Evolutionary conservation across 2,113 vertebrate species (phyloP).

Genomic region (Nibea coibor): DNA sequence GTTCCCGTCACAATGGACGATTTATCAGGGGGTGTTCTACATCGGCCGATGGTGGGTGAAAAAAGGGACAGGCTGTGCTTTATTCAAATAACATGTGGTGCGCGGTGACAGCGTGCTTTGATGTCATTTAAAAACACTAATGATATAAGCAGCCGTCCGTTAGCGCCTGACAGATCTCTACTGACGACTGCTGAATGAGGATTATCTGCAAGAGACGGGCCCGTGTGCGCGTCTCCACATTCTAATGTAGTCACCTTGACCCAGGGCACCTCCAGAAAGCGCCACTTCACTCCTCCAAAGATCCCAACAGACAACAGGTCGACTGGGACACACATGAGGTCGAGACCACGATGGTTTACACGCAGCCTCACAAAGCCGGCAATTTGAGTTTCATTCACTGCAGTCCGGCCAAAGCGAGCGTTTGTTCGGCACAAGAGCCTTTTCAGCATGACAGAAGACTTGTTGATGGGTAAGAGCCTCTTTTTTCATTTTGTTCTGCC

Average conservation of each 20-base stretch:
- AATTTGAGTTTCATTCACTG: not conserved
- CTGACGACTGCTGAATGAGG: too few species aligned
- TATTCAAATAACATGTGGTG: conserved; percentile 53
- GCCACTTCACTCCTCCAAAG: not conserved
- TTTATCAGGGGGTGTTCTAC: conserved; percentile 71
- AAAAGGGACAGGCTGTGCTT: conserved; percentile 34
- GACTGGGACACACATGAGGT: not conserved
- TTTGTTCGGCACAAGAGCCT: not conserved
- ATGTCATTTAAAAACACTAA: conserved; percentile 8
- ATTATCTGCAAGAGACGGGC: not conserved
- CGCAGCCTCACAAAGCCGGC: not conserved
- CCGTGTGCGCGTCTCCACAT: not conserved
- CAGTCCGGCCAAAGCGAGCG: not conserved
- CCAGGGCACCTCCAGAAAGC: not conserved
- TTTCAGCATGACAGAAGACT: not conserved
- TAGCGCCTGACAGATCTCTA: not conserved
- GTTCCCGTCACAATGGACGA: conserved; percentile 75
- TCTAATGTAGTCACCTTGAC: conserved; percentile 1
- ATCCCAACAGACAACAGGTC: not conserved
- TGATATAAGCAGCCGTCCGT: not conserved
- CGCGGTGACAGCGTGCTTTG: conserved; percentile 18
- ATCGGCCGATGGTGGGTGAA: conserved; percentile 39
- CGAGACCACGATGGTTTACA: not conserved
- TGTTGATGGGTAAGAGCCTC: conserved; percentile 9
- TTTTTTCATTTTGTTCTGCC: too few species aligned